These are phyloP conservation scores for Oxyruncus cristatus DNA, from an alignment of 2,113 vertebrate species.

Conservation along the genomic window DNA sequence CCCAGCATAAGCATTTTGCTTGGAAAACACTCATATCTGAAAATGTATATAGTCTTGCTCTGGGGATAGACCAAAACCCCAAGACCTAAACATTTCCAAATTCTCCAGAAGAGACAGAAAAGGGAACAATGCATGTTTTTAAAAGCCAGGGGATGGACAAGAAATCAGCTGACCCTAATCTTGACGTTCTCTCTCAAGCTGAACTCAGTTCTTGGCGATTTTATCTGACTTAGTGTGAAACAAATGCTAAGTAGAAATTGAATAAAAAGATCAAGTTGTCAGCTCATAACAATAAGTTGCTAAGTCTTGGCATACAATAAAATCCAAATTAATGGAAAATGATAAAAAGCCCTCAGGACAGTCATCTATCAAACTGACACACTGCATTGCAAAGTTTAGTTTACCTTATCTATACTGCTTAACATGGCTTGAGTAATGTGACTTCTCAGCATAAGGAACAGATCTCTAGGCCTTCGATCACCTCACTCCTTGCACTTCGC, in stretches of 20 bases:
- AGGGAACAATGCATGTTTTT: background rate
- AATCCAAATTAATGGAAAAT: constrained; percentile 35
- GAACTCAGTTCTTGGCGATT: background rate
- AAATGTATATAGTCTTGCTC: background rate
- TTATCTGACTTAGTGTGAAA: constrained; percentile 3
- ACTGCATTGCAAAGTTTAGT: background rate
- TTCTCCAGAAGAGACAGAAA: background rate
- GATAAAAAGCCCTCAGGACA: background rate
- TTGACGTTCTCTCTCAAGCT: background rate
- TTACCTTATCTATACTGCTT: constrained; percentile 1
- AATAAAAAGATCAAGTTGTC: constrained; percentile 17
- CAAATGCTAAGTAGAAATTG: background rate
- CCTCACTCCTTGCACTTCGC: background rate
- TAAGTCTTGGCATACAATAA: background rate
- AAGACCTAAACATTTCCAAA: background rate
- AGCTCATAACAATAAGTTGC: background rate
- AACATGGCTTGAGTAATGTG: background rate
- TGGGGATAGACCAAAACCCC: background rate
- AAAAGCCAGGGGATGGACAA: background rate
- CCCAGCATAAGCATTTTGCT: background rate
- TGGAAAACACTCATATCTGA: background rate
- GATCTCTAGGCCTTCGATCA: background rate
- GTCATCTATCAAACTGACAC: background rate
- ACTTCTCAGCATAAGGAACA: background rate
- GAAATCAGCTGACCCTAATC: background rate